These are phyloP conservation scores for Myiotriccus ornatus DNA, from an alignment of 2,797 vertebrate genomes.

Conservation along the genomic window DNA sequence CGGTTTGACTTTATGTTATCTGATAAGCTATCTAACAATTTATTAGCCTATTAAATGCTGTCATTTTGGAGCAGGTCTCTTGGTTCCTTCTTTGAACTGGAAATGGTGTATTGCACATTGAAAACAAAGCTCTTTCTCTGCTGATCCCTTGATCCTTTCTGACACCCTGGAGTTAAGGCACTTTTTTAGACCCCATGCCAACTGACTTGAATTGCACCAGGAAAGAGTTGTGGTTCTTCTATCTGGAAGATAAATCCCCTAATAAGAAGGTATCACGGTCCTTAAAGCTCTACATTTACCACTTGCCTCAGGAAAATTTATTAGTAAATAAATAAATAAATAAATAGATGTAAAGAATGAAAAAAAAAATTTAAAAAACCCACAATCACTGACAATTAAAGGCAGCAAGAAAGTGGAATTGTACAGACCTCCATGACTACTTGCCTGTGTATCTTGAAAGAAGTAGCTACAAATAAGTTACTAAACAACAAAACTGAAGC, in stretches of 20 bases:
- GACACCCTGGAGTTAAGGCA: not conserved
- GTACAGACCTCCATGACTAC: not conserved
- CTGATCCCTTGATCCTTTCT: not conserved
- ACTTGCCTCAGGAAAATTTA: not conserved
- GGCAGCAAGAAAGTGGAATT: not conserved
- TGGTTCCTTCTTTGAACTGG: not conserved
- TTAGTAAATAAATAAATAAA: too few relatives aligned
- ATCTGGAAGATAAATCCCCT: not conserved
- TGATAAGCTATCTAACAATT: not conserved
- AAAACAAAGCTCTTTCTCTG: not conserved
- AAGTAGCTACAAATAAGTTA: not conserved
- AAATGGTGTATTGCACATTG: not conserved
- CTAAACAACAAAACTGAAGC: not conserved
- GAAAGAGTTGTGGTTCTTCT: not conserved
- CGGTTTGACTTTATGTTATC: not conserved
- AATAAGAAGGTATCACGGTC: not conserved
- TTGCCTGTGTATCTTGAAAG: not conserved
- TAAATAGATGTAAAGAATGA: too few relatives aligned
- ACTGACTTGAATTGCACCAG: not conserved
- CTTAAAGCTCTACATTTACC: not conserved
- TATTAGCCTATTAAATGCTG: not conserved
- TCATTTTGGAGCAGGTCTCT: not conserved
- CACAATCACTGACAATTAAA: not conserved
- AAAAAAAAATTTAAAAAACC: not conserved
- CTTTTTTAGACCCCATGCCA: not conserved